Evolutionary conservation across 2,797 vertebrate species (phyloP).

Genomic region (Yasuhikotakia modesta): DNA sequence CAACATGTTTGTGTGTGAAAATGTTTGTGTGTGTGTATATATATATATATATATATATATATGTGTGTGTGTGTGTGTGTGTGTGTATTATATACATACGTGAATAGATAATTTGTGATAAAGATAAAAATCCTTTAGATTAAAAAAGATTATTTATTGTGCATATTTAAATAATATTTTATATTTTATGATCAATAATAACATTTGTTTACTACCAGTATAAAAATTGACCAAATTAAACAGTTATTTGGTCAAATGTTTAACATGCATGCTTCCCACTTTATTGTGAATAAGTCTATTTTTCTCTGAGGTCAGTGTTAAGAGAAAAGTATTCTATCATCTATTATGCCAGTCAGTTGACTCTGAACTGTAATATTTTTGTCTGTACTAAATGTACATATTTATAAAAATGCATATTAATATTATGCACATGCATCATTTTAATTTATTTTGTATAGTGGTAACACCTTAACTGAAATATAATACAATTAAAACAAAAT

Average conservation of each 20-base stretch:
- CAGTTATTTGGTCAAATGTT: not conserved
- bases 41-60: no score
- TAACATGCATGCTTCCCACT: not conserved
- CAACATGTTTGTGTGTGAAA: no score
- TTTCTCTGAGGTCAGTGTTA: no score
- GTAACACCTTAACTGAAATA: not conserved
- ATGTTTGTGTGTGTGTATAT: no score
- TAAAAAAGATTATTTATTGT: no score
- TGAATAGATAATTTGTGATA: no score
- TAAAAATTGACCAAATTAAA: not conserved
- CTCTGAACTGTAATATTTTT: not conserved
- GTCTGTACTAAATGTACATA: not conserved
- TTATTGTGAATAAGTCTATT: no score
- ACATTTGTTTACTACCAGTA: not conserved
- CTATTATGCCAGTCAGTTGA: not conserved
- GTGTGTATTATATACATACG: no score
- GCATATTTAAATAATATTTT: not conserved
- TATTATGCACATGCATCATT: not conserved
- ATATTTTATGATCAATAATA: not conserved
- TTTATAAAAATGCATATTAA: not conserved
- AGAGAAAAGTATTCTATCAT: not conserved
- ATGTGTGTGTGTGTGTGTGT: no score
- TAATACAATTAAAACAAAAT: no score
- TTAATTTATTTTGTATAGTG: not conserved
- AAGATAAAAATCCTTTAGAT: no score